phyloP scores from a whole-genome alignment of 2,888 invertebrate species.

The Aromia moschata region DNA sequence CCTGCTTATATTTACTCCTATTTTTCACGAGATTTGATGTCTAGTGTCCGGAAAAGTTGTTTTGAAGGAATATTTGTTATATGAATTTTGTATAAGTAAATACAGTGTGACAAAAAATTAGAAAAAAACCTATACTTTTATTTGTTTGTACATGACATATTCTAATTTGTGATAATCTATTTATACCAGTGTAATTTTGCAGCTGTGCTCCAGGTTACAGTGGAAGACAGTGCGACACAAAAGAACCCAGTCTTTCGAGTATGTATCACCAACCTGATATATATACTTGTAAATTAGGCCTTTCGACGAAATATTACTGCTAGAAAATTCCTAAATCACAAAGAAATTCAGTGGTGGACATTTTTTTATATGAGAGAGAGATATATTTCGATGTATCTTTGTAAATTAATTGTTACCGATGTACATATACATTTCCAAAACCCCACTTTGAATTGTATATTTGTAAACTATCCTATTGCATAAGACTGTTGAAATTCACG shows the following conservation, averaged over 20 bases:
- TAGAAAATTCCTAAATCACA: constrained; percentile 62
- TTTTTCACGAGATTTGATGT: too few relatives aligned
- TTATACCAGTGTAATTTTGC: constrained; percentile 44
- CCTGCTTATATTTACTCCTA: too few relatives aligned
- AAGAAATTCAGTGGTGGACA: constrained; percentile 38
- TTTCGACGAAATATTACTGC: constrained; percentile 81
- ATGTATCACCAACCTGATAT: constrained; percentile 73
- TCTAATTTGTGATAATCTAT: too few relatives aligned
- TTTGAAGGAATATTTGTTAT: too few relatives aligned
- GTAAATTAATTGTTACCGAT: constrained; percentile 52
- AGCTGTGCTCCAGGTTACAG: constrained; percentile 84
- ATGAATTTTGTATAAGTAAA: too few relatives aligned
- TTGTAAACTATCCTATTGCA: constrained; percentile 56
- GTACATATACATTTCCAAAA: constrained; percentile 50
- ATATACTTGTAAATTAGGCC: constrained; percentile 82
- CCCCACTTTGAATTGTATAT: constrained; percentile 49
- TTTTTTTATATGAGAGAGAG: constrained; percentile 39
- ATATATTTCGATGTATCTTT: constrained; percentile 32
- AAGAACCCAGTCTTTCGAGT: constrained; percentile 80
- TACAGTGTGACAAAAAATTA: too few relatives aligned
- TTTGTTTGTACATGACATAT: too few relatives aligned
- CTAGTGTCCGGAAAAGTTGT: too few relatives aligned
- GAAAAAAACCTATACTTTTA: too few relatives aligned
- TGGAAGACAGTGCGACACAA: constrained; percentile 82
- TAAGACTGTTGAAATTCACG: constrained; percentile 55